Evolutionary conservation across 1,140 invertebrate species (phyloP).

Genomic region (Agrypnia vestita): DNA sequence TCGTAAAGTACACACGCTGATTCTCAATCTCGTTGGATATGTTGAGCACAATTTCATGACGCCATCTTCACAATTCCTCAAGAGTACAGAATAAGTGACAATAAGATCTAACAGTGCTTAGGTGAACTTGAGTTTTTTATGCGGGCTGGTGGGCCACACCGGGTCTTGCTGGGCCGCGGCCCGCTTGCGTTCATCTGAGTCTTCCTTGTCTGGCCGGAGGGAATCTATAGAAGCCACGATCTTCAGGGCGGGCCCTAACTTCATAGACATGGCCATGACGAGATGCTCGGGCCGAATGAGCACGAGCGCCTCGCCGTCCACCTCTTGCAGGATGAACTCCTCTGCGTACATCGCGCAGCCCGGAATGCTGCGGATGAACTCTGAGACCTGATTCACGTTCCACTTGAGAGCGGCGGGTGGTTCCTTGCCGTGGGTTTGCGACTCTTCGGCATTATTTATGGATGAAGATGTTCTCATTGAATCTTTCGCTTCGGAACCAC

Average conservation of each 20-base stretch:
- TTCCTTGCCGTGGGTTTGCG: conserved; percentile 9
- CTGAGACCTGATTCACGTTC: conserved; percentile 78
- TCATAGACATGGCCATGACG: conserved; percentile 95
- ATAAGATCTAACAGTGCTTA: conserved; percentile 24
- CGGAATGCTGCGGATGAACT: conserved; percentile 89
- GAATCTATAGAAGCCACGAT: conserved; percentile 91
- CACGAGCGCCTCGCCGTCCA: conserved; percentile 95
- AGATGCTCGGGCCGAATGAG: conserved; percentile 96
- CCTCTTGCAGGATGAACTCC: conserved; percentile 95
- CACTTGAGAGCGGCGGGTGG: conserved; percentile 39
- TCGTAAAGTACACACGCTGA: neutral
- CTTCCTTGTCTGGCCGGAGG: conserved; percentile 76
- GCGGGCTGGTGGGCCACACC: conserved; percentile 47
- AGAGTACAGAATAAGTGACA: conserved; percentile 6
- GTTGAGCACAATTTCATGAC: conserved; percentile 15
- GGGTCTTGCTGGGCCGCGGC: conserved; percentile 32
- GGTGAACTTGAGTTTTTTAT: conserved; percentile 55
- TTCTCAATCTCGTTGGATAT: neutral
- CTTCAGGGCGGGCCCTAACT: conserved; percentile 95
- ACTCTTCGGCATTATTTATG: conserved; percentile 7
- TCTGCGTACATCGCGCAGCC: conserved; percentile 95
- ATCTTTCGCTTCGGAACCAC: conserved; percentile 33
- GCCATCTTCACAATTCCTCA: no score
- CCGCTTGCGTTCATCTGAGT: conserved; percentile 40
- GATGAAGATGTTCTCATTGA: conserved; percentile 18